Evolutionary conservation across 2,113 vertebrate species (phyloP), one percentile per base, ranked within the genome.

Genomic region (Trachemys scripta): DNA sequence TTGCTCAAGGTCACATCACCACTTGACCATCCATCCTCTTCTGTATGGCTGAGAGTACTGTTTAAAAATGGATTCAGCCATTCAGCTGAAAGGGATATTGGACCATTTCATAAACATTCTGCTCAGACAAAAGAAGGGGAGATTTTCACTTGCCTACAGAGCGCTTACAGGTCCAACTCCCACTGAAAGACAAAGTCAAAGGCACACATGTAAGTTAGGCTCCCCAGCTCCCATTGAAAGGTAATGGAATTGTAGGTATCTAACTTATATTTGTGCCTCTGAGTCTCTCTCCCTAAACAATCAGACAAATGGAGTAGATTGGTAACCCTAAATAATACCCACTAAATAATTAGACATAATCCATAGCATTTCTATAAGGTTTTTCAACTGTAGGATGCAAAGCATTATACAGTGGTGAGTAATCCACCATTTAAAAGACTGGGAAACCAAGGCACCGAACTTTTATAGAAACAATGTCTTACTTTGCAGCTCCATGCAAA

Each of bases 151-250:
- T 94, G n/a, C 19, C 59, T 79, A 13, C 82, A 24, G 1, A 1
- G 4, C 4, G 82, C 2, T 65, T 82, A 57, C 6, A 84, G 86
- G 29, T 45, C 51, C 22, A 56, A 82, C 14, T 1, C 7, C 3
- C 35, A 69, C 19, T 20, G 6, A 2, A 50, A 80, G 1, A 0
- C 8, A 56, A 29, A 76, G 16, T 29, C 35, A 35, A 88, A 53
- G 69, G 4, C n/a, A 0, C 1, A 93, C 76, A 69, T 1, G 9
- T 29, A 38, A 47, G 22, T 38, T 76, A 13, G 2, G 42, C 13
- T 2, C 50, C 62, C 38, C 6, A 53, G 53, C 0, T 0, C 2
- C 31, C 22, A 4, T 0, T 0, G 13, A 17, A 85, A 57, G 5
- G 35, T 14, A 22, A 25, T 76, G 83, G 83, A 11, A 20, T 5